A percentile compares a stretch with the other conserved stretches of the same genome.
phyloP scores from a whole-genome alignment of 2,797 vertebrate genomes.

The Liasis olivaceus region DNA sequence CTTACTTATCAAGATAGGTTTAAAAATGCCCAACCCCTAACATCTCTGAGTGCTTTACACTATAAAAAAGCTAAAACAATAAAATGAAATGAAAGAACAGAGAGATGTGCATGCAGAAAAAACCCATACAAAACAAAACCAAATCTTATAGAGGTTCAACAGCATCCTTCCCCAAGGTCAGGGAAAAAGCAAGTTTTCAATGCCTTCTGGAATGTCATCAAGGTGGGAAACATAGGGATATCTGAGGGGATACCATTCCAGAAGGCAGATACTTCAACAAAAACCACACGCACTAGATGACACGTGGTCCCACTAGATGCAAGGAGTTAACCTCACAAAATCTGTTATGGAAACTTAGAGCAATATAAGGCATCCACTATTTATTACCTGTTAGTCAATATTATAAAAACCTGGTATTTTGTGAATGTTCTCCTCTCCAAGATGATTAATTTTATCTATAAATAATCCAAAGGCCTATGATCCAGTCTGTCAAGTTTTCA shows the following conservation, averaged over 20 bases:
- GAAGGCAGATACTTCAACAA: background rate
- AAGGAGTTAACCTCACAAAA: slow-evolving; percentile 25
- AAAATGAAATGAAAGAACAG: background rate
- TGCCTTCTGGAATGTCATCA: background rate
- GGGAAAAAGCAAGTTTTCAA: background rate
- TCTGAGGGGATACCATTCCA: background rate
- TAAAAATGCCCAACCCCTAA: background rate
- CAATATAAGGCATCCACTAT: slow-evolving; percentile 23
- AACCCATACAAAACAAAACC: background rate
- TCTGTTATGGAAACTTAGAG: slow-evolving; percentile 1
- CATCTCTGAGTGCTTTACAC: background rate
- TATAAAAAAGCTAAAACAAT: background rate
- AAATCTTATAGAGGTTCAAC: background rate
- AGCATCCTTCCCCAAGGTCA: background rate
- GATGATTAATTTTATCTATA: slow-evolving; percentile 3
- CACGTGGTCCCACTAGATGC: background rate
- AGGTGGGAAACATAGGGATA: background rate
- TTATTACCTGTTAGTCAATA: slow-evolving; percentile 17
- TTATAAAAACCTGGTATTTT: slow-evolving; percentile 32
- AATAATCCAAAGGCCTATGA: slow-evolving; percentile 6
- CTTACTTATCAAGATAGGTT: background rate
- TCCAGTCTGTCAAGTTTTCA: background rate
- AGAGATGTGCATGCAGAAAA: background rate
- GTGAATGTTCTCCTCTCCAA: background rate
- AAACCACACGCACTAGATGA: background rate